Conservation (phyloP, 2,888 invertebrate species). For the Noctua janthe region DNA sequence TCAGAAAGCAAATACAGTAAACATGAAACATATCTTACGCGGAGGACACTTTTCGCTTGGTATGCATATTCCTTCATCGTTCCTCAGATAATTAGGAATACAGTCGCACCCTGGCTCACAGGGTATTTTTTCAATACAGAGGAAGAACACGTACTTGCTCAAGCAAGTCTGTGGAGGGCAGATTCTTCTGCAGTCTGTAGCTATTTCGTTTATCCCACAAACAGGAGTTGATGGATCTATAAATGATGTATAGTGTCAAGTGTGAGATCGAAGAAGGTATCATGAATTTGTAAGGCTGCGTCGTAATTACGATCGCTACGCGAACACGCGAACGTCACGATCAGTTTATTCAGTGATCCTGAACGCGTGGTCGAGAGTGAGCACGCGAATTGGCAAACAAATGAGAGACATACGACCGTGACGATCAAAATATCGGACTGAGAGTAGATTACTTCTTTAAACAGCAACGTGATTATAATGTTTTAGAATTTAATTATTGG, state of each 20-base stretch:
- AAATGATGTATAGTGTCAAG: slow-evolving; percentile 24
- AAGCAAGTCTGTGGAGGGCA: slow-evolving; percentile 74
- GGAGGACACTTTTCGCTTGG: slow-evolving; percentile 69
- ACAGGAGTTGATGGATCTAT: slow-evolving; percentile 60
- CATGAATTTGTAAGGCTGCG: no score
- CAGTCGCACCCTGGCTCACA: slow-evolving; percentile 77
- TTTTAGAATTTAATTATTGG: not conserved
- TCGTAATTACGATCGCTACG: no score
- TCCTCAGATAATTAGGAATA: slow-evolving; percentile 70
- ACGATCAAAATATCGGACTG: slow-evolving; percentile 1
- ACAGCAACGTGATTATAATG: not conserved
- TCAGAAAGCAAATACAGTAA: not conserved
- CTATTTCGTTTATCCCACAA: slow-evolving; percentile 69
- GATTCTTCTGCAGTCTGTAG: slow-evolving; percentile 61
- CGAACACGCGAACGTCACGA: no score
- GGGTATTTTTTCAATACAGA: slow-evolving; percentile 53
- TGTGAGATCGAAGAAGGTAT: no score
- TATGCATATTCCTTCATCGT: slow-evolving; percentile 68
- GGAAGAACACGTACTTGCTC: slow-evolving; percentile 64
- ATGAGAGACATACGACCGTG: no score
- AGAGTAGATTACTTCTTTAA: not conserved
- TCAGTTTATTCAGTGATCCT: no score
- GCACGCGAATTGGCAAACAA: no score
- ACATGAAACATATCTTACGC: slow-evolving; percentile 59
- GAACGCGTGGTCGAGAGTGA: no score